These are phyloP conservation scores for Caerostris darwini DNA, from an alignment of 1,140 invertebrate species.

Conservation along the genomic window DNA sequence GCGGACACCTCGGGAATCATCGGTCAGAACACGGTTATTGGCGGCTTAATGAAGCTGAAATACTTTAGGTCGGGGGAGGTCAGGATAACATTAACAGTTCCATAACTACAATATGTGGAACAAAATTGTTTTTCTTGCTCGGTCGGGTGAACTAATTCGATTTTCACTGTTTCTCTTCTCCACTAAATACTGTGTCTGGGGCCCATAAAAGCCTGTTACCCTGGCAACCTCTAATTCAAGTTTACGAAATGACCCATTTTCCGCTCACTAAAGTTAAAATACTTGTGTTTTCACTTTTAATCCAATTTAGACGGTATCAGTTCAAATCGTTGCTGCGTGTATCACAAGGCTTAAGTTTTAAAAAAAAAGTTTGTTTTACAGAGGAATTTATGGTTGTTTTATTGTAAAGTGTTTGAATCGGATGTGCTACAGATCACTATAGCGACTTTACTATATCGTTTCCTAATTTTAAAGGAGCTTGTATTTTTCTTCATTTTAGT, in stretches of 20 bases:
- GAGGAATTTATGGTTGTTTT: not conserved
- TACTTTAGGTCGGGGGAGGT: not conserved
- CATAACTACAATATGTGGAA: slow-evolving; percentile 48
- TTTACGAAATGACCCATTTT: slow-evolving; percentile 71
- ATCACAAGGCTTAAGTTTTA: not conserved
- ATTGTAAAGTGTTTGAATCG: slow-evolving; percentile 26
- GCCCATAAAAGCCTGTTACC: slow-evolving; percentile 69
- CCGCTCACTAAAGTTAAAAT: slow-evolving; percentile 66
- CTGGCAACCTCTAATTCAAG: slow-evolving; percentile 65
- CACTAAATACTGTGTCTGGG: slow-evolving; percentile 70
- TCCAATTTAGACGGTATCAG: slow-evolving; percentile 42
- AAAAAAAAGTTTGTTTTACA: not conserved
- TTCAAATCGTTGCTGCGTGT: slow-evolving; percentile 29
- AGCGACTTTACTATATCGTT: not conserved
- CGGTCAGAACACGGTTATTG: slow-evolving; percentile 51
- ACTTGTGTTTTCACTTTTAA: slow-evolving; percentile 63
- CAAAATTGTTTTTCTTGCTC: slow-evolving; percentile 60
- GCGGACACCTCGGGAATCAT: slow-evolving; percentile 22
- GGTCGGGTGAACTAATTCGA: slow-evolving; percentile 68
- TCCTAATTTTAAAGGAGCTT: not conserved
- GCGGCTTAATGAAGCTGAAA: slow-evolving; percentile 59
- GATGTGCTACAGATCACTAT: not conserved
- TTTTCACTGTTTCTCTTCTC: slow-evolving; percentile 62
- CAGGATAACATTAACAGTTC: slow-evolving; percentile 21
- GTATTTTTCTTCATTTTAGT: no score